These are phyloP conservation scores for Nettapus auritus DNA, from an alignment of 2,113 vertebrate species.

Conservation along the genomic window DNA sequence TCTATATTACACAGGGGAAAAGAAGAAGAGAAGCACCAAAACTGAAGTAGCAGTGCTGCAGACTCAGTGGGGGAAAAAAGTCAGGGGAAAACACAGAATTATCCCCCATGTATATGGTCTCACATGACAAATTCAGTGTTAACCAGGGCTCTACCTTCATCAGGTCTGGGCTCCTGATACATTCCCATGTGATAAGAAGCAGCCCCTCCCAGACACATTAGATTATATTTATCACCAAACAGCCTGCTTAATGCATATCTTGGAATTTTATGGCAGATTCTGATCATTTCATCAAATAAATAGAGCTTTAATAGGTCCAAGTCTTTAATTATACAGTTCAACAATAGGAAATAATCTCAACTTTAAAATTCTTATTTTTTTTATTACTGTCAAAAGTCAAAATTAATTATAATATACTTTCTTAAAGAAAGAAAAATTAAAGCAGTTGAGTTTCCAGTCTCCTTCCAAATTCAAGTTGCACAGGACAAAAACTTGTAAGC, in stretches of 20 bases:
- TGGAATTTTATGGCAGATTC: not conserved
- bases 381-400: not conserved
- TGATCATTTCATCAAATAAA: not conserved
- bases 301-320: not conserved
- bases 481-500: not conserved
- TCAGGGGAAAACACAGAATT: not conserved
- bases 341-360: not conserved
- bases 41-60: not conserved
- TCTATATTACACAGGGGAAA: not conserved
- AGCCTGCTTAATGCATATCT: not conserved
- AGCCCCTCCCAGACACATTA: not conserved
- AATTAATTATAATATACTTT: not conserved
- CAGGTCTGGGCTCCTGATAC: not conserved
- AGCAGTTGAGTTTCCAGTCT: not conserved
- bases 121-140: not conserved
- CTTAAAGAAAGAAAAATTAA: not conserved
- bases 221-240: not conserved
- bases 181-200: not conserved
- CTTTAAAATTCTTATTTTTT: not conserved
- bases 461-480: not conserved
- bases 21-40: not conserved
- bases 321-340: not conserved
- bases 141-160: not conserved
- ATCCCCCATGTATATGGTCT: not conserved
- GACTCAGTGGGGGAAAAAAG: not conserved